phyloP scores from a whole-genome alignment of 2,797 vertebrate genomes.

The Synaphobranchus kaupii region DNA sequence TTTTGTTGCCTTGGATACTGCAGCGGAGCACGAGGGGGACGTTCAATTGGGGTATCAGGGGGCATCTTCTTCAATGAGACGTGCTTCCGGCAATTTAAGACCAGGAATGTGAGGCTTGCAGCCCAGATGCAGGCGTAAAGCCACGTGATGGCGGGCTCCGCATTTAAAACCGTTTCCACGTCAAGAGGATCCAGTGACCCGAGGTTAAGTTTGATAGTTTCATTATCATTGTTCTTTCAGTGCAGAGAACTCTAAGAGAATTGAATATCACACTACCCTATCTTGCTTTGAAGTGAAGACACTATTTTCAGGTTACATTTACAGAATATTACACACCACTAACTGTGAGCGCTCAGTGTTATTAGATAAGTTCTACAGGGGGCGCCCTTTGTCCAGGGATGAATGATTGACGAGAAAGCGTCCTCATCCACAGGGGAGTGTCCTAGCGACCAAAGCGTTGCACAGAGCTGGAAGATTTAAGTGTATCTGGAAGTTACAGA shows the following conservation, averaged over 20 bases:
- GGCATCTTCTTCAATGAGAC: not conserved
- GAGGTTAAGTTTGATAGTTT: not conserved
- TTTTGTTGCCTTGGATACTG: not conserved
- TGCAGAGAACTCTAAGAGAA: not conserved
- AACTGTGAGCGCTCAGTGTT: not conserved
- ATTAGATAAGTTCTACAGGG: not conserved
- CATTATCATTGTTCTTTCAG: not conserved
- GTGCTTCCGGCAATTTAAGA: not conserved
- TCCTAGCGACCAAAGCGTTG: not conserved
- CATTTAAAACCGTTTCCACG: not conserved
- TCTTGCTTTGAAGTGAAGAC: not conserved
- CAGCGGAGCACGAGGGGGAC: not conserved
- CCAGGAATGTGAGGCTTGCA: not conserved
- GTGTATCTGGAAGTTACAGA: not conserved
- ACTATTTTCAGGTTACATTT: not conserved
- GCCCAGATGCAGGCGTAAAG: not conserved
- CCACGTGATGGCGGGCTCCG: too few species aligned
- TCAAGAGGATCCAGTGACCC: not conserved
- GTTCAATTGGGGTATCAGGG: not conserved
- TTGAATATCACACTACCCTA: not conserved
- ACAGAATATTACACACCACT: not conserved
- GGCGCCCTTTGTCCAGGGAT: conserved; percentile 8
- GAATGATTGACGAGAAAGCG: not conserved
- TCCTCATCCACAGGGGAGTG: not conserved
- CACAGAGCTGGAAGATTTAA: not conserved